phyloP scores from a whole-genome alignment of 2,888 invertebrate genomes.

The Drosophila falleni region DNA sequence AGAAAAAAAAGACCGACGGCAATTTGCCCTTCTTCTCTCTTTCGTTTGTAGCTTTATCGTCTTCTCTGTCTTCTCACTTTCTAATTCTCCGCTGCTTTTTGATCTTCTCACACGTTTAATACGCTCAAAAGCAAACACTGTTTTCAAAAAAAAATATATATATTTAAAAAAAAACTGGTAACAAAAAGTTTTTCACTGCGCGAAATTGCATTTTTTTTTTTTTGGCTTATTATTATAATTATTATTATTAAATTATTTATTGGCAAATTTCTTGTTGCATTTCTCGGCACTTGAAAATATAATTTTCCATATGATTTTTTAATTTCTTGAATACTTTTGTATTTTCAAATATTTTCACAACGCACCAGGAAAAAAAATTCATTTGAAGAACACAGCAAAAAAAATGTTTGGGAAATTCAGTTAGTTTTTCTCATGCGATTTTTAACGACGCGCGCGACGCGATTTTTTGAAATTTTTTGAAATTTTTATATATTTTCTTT shows the following conservation, averaged over 20 bases:
- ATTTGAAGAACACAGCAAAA: slow-evolving; percentile 45
- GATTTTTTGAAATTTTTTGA: slow-evolving; percentile 16
- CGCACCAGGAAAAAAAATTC: slow-evolving; percentile 45
- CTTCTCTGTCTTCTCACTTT: slow-evolving; percentile 9
- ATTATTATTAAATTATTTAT: not conserved
- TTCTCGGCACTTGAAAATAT: slow-evolving; percentile 4
- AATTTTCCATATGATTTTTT: slow-evolving; percentile 4
- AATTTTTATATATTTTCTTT: too few relatives aligned
- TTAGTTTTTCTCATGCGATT: slow-evolving; percentile 24
- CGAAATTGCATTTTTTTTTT: slow-evolving; percentile 7
- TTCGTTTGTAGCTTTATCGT: not conserved
- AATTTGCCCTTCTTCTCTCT: not conserved
- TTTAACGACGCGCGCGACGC: slow-evolving; percentile 53
- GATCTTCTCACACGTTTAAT: slow-evolving; percentile 6
- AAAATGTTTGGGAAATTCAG: slow-evolving; percentile 40
- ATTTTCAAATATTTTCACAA: slow-evolving; percentile 32
- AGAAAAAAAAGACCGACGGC: slow-evolving; percentile 38
- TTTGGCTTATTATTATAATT: slow-evolving; percentile 2
- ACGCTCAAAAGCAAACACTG: slow-evolving; percentile 11
- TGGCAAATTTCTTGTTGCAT: not conserved
- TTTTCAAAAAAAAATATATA: slow-evolving; percentile 3
- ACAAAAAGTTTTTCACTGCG: slow-evolving; percentile 18
- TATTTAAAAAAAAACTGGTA: slow-evolving; percentile 9
- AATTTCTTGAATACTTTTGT: not conserved
- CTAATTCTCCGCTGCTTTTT: slow-evolving; percentile 2